Percentiles rank a stretch among this genome's conserved stretches.
Conservation (phyloP, 37 sponge, comb jelly and placozoan species). For the Diacarnus erythraeanus region DNA sequence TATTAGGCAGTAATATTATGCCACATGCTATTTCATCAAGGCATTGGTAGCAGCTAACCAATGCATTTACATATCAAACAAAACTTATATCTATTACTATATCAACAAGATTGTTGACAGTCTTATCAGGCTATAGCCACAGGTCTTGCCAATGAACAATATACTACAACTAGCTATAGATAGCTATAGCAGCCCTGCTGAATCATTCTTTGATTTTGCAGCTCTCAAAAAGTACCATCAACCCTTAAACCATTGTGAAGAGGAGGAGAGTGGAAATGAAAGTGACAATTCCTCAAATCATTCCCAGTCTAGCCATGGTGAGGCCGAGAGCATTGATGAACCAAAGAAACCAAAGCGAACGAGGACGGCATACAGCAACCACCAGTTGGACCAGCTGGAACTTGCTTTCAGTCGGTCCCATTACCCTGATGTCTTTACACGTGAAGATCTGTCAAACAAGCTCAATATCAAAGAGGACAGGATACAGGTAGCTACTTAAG, state of each 20-base stretch:
- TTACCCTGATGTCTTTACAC: slow-evolving; percentile 68
- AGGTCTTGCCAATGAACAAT: too few relatives aligned
- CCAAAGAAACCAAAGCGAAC: slow-evolving; percentile 62
- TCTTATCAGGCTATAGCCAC: too few relatives aligned
- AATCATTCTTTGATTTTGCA: too few relatives aligned
- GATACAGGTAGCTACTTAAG: slow-evolving; percentile 43
- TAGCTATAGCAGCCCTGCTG: too few relatives aligned
- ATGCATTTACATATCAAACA: too few relatives aligned
- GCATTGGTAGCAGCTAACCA: too few relatives aligned
- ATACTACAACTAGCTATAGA: too few relatives aligned
- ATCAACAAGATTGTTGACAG: too few relatives aligned
- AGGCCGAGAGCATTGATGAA: slow-evolving; percentile 27
- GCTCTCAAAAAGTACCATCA: background rate
- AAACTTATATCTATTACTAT: too few relatives aligned
- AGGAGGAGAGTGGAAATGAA: slow-evolving; percentile 25
- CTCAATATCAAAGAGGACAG: slow-evolving; percentile 63
- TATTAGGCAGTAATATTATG: too few relatives aligned
- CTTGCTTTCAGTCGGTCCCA: slow-evolving; percentile 60
- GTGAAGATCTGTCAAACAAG: slow-evolving; percentile 62
- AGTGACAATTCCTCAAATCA: slow-evolving; percentile 21
- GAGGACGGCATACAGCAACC: slow-evolving; percentile 15
- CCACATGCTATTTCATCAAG: too few relatives aligned
- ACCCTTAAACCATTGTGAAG: background rate
- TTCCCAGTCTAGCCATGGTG: slow-evolving; percentile 30
- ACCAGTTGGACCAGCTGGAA: slow-evolving; percentile 52